phyloP scores from a whole-genome alignment of 2,888 invertebrate genomes.

The Hylaea fasciaria region DNA sequence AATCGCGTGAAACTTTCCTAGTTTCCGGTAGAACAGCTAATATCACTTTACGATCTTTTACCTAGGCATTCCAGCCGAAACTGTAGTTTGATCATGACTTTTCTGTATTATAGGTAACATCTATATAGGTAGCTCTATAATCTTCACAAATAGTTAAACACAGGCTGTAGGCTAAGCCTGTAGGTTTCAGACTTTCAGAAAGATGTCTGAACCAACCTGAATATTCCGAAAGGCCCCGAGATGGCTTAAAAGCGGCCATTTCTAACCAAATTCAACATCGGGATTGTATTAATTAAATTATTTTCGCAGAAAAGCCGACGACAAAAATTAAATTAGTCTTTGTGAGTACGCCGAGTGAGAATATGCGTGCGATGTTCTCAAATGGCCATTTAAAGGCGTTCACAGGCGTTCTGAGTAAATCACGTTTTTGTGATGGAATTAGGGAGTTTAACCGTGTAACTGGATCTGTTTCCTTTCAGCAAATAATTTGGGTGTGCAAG shows the following conservation, averaged over 20 bases:
- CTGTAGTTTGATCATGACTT: conserved; percentile 7
- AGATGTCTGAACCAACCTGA: conserved; percentile 3
- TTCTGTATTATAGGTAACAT: conserved; percentile 20
- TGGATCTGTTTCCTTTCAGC: not conserved
- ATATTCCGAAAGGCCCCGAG: conserved; percentile 14
- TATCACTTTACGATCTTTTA: not conserved
- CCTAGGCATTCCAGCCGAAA: not conserved
- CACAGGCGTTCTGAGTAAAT: conserved; percentile 3
- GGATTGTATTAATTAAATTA: conserved; percentile 44
- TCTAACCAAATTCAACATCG: conserved; percentile 38
- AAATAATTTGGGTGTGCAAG: not conserved
- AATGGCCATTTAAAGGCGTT: conserved; percentile 1
- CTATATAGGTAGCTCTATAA: too few relatives aligned
- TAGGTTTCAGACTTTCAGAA: too few relatives aligned
- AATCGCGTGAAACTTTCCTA: too few relatives aligned
- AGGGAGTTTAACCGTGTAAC: not conserved
- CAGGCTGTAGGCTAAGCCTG: too few relatives aligned
- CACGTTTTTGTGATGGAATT: conserved; percentile 2
- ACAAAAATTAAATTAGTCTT: conserved; percentile 36
- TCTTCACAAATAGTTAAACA: too few relatives aligned
- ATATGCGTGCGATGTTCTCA: conserved; percentile 11
- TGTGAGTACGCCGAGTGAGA: conserved; percentile 5
- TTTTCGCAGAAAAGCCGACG: conserved; percentile 29
- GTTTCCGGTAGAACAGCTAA: not conserved
- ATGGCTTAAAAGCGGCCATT: conserved; percentile 22